Percentiles rank a stretch among this genome's conserved stretches.
Evolutionary conservation across 2,888 invertebrate species (phyloP).

Genomic region (Nephrotoma flavescens): DNA sequence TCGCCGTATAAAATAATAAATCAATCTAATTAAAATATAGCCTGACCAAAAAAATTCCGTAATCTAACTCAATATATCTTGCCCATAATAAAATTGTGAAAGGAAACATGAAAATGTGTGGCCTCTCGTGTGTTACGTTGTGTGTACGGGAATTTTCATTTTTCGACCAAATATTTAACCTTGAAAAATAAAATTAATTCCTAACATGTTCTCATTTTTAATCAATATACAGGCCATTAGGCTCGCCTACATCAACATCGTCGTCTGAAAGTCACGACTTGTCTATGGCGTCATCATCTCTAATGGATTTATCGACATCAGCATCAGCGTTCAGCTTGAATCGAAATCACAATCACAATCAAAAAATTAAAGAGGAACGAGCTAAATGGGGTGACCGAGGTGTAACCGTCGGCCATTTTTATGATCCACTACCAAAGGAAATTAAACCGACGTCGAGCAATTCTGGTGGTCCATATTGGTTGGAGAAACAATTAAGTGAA

Average conservation of each 20-base stretch:
- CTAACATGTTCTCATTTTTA: not conserved
- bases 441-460: conserved; percentile 12
- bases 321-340: not conserved
- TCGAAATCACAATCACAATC: conserved; percentile 22
- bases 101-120: not conserved
- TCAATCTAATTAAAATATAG: not conserved
- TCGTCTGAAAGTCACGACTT: conserved; percentile 23
- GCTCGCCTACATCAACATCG: conserved; percentile 19
- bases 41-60: not conserved
- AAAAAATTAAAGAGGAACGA: conserved; percentile 38
- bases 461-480: conserved; percentile 31
- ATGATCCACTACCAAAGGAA: conserved; percentile 39
- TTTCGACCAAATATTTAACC: not conserved
- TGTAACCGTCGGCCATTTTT: conserved; percentile 49
- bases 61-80: not conserved
- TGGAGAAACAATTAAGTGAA: conserved; percentile 28
- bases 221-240: not conserved
- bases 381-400: conserved; percentile 62
- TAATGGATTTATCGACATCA: not conserved
- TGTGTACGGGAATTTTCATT: not conserved
- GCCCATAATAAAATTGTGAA: not conserved
- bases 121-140: not conserved
- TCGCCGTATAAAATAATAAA: not conserved
- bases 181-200: not conserved
- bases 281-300: conserved; percentile 17